phyloP scores from a whole-genome alignment of 2,797 vertebrate genomes.

The Anniella stebbinsi region DNA sequence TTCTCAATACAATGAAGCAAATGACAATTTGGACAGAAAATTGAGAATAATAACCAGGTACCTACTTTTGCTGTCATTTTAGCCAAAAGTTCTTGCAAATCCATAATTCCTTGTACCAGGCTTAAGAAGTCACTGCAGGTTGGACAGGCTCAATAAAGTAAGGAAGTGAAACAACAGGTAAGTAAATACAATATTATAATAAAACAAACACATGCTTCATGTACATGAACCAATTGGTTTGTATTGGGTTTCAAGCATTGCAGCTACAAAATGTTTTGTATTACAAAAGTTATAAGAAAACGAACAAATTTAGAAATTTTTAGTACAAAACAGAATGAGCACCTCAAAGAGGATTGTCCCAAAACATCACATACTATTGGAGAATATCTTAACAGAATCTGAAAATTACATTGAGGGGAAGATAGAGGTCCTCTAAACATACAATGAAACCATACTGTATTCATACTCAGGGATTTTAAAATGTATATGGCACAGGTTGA shows the following conservation, averaged over 20 bases:
- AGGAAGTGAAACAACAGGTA: conserved; percentile 61
- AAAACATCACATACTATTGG: not conserved
- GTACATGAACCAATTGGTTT: not conserved
- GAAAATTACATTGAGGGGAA: not conserved
- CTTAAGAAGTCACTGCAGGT: conserved; percentile 98
- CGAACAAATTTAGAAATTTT: not conserved
- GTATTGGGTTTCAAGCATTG: not conserved
- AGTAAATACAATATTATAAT: conserved; percentile 64
- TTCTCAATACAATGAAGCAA: conserved; percentile 39
- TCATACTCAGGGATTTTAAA: not conserved
- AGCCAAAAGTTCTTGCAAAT: conserved; percentile 95
- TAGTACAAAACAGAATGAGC: not conserved
- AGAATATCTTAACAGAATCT: not conserved
- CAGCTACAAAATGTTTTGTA: not conserved
- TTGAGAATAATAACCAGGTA: conserved; percentile 55
- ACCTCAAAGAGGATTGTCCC: not conserved
- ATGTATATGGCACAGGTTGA: not conserved
- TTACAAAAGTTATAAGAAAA: not conserved
- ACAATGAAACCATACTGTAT: not conserved
- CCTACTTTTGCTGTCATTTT: conserved; percentile 98
- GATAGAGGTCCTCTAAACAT: not conserved
- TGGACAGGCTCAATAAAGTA: conserved; percentile 91
- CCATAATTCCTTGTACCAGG: conserved; percentile 98
- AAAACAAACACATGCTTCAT: not conserved
- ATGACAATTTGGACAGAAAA: conserved; percentile 42